A percentile compares a stretch with the other conserved stretches of the same genome.
Conservation (phyloP, 2,888 invertebrate species). For the Caenorhabditis sinica region DNA sequence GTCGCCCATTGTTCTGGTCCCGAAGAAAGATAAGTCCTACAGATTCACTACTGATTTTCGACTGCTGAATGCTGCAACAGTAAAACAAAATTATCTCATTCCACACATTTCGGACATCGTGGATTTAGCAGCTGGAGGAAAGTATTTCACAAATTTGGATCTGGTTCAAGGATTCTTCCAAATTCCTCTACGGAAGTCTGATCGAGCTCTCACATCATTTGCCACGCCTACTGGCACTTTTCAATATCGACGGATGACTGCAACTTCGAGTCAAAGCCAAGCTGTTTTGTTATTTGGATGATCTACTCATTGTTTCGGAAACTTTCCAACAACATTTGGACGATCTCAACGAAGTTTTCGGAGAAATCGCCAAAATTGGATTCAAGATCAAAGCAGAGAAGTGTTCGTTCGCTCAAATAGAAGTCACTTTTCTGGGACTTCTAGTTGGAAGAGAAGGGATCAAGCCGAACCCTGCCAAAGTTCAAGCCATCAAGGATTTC, state of each 20-base stretch:
- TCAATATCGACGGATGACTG: slow-evolving; percentile 63
- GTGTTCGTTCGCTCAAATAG: slow-evolving; percentile 61
- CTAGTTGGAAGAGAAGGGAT: slow-evolving; percentile 65
- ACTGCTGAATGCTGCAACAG: neutral
- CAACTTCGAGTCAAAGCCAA: slow-evolving; percentile 1
- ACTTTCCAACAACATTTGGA: slow-evolving; percentile 64
- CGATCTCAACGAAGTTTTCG: slow-evolving; percentile 65
- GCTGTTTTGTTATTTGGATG: slow-evolving; percentile 68
- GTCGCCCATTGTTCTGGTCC: neutral
- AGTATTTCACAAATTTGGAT: slow-evolving; percentile 59
- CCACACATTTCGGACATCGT: neutral
- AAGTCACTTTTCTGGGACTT: slow-evolving; percentile 69
- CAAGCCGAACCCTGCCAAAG: slow-evolving; percentile 63
- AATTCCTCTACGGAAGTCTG: slow-evolving; percentile 44
- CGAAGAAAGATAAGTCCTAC: neutral
- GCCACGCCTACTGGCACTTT: slow-evolving; percentile 55
- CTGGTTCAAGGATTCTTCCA: slow-evolving; percentile 67
- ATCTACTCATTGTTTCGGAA: slow-evolving; percentile 55
- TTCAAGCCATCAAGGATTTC: slow-evolving; percentile 43
- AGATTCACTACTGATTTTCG: neutral
- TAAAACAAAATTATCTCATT: neutral
- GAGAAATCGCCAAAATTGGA: slow-evolving; percentile 38
- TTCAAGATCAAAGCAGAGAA: slow-evolving; percentile 53
- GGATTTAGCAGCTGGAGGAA: neutral
- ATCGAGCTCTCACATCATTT: slow-evolving; percentile 70